Conservation (phyloP, 2,888 invertebrate genomes). For the Morpho achilles region DNA sequence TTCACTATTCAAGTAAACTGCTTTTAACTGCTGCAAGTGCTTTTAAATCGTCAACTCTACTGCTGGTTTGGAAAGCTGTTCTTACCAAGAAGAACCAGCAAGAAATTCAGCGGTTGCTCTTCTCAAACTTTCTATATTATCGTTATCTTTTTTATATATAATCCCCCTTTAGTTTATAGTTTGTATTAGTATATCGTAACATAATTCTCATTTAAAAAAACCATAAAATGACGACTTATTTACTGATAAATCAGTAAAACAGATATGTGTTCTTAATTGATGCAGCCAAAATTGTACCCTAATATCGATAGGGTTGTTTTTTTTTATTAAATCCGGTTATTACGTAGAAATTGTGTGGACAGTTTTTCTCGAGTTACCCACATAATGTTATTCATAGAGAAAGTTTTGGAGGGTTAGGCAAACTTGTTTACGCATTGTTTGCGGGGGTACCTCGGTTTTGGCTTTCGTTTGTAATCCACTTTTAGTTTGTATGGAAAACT, state of each 20-base stretch:
- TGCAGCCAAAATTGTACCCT: neutral
- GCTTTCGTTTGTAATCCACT: constrained; percentile 17
- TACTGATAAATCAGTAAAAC: neutral
- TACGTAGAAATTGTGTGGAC: constrained; percentile 20
- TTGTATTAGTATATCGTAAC: too few relatives aligned
- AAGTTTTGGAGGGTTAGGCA: constrained; percentile 17
- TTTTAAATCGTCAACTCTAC: too few relatives aligned
- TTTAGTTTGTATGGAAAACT: constrained; percentile 11
- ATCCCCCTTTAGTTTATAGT: too few relatives aligned
- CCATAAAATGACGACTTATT: too few relatives aligned
- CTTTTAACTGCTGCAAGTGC: too few relatives aligned
- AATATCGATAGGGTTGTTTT: constrained; percentile 29
- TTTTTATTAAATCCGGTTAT: constrained; percentile 23
- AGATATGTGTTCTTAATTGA: neutral
- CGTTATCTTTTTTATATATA: too few relatives aligned
- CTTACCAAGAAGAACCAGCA: too few relatives aligned
- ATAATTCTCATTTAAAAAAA: too few relatives aligned
- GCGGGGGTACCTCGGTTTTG: constrained; percentile 6
- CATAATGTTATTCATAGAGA: constrained; percentile 29
- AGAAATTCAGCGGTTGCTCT: too few relatives aligned
- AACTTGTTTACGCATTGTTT: constrained; percentile 25
- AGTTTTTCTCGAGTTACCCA: constrained; percentile 19
- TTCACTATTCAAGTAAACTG: too few relatives aligned
- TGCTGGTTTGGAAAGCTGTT: too few relatives aligned
- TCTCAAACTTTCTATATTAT: too few relatives aligned